Conservation (phyloP, 2,888 invertebrate genomes). For the Xylota segnis region DNA sequence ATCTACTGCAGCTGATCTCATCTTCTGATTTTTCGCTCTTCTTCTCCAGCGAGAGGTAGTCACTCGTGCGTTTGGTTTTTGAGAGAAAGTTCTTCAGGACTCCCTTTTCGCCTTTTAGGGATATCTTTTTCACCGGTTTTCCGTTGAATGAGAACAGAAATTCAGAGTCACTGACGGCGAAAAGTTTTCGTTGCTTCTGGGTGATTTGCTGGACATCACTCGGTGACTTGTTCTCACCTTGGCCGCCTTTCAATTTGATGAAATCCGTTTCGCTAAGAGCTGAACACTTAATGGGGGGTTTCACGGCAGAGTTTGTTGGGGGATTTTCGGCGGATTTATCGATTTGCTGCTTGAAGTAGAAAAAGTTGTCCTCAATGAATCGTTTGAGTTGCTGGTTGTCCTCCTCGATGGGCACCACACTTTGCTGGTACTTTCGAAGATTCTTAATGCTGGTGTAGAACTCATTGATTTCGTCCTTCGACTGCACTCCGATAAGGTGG, state of each 20-base stretch:
- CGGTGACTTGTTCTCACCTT: slow-evolving; percentile 73
- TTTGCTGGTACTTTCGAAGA: slow-evolving; percentile 77
- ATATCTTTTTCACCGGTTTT: slow-evolving; percentile 77
- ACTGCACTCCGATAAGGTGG: slow-evolving; percentile 67
- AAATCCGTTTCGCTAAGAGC: slow-evolving; percentile 84
- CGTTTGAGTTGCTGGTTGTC: slow-evolving; percentile 84
- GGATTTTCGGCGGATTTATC: slow-evolving; percentile 62
- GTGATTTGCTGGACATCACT: slow-evolving; percentile 60
- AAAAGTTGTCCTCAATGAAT: slow-evolving; percentile 84
- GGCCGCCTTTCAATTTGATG: slow-evolving; percentile 81
- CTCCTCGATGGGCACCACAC: slow-evolving; percentile 83
- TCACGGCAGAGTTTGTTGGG: slow-evolving; percentile 52
- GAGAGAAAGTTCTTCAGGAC: slow-evolving; percentile 82
- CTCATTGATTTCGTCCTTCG: slow-evolving; percentile 80
- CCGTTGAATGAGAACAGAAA: slow-evolving; percentile 81
- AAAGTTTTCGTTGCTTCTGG: slow-evolving; percentile 79
- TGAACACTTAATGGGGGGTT: slow-evolving; percentile 79
- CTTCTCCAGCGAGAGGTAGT: slow-evolving; percentile 83
- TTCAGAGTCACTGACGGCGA: slow-evolving; percentile 84
- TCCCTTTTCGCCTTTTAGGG: slow-evolving; percentile 81
- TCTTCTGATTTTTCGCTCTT: slow-evolving; percentile 82
- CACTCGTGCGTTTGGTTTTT: slow-evolving; percentile 83
- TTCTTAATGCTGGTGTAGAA: slow-evolving; percentile 79
- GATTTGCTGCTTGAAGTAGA: slow-evolving; percentile 83
- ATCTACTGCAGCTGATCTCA: slow-evolving; percentile 78